Percentiles rank a stretch among this genome's conserved stretches.
Evolutionary conservation across 2,797 vertebrate genomes (phyloP).

Genomic region (Champsocephalus esox): DNA sequence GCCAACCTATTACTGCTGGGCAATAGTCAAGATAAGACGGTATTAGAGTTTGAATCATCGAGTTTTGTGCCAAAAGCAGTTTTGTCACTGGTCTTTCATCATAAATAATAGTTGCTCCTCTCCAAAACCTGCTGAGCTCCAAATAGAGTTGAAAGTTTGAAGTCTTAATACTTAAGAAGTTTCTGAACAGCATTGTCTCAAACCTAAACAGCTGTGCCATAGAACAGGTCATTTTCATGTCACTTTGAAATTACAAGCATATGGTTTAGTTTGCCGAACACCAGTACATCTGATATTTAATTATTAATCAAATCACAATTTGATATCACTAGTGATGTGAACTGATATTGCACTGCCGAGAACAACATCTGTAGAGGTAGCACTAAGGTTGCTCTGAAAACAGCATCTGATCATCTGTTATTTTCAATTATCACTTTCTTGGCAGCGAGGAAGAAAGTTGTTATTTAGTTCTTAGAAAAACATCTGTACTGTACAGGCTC

Average conservation of each 20-base stretch:
- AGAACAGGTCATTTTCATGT: conserved; percentile 47
- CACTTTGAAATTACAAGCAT: conserved; percentile 65
- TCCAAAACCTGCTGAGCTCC: background rate
- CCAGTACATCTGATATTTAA: conserved; percentile 76
- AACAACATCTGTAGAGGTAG: conserved; percentile 78
- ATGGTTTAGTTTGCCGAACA: conserved; percentile 76
- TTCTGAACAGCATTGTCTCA: conserved; percentile 64
- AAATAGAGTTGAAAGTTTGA: conserved; percentile 27
- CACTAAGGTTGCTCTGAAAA: conserved; percentile 53
- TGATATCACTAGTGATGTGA: conserved; percentile 69
- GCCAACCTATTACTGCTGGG: too few species aligned
- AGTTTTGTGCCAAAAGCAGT: background rate
- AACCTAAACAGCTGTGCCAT: conserved; percentile 69
- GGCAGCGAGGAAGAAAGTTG: conserved; percentile 68
- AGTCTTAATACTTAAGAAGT: conserved; percentile 33
- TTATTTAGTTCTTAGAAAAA: conserved; percentile 63
- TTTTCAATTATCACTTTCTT: conserved; percentile 67
- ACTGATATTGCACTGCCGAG: conserved; percentile 63
- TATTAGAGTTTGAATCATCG: too few species aligned
- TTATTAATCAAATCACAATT: conserved; percentile 81
- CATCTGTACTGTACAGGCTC: conserved; percentile 71
- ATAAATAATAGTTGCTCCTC: background rate
- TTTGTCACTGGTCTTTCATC: conserved; percentile 1
- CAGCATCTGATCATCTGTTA: conserved; percentile 74
- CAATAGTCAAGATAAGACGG: too few species aligned